Percentiles rank a stretch among this genome's conserved stretches.
phyloP scores from a whole-genome alignment of 2,797 vertebrate species.

The Hypotaenidia okinawae region DNA sequence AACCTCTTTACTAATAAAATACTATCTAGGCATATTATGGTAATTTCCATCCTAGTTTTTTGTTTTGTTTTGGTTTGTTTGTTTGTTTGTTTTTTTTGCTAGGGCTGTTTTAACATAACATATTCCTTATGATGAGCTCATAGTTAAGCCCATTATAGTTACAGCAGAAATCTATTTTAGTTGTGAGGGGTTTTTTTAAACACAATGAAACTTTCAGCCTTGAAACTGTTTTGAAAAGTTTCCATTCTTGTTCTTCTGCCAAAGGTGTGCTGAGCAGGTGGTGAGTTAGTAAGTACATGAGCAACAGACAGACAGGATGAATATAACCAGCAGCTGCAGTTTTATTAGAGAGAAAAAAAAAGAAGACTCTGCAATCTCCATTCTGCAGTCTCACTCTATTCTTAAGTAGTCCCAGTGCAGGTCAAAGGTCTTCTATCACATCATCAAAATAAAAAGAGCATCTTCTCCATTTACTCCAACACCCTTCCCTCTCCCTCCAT shows the following conservation, averaged over 20 bases:
- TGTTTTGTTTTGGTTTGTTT: not conserved
- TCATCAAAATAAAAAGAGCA: not conserved
- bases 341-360: not conserved
- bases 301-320: not conserved
- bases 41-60: not conserved
- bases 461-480: not conserved
- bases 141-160: not conserved
- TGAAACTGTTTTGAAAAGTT: not conserved
- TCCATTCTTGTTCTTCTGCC: slow-evolving; percentile 11
- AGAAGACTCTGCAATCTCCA: not conserved
- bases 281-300: not conserved
- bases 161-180: not conserved
- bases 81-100: not conserved
- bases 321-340: not conserved
- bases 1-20: not conserved
- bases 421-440: not conserved
- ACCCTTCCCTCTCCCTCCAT: not conserved
- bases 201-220: not conserved
- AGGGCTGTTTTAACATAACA: not conserved
- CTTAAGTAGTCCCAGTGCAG: not conserved
- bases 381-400: not conserved
- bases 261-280: slow-evolving; percentile 36
- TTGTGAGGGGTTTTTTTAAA: not conserved
- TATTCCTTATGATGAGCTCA: not conserved
- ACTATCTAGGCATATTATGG: not conserved